Base-by-base conservation (phyloP, 2,113 vertebrate species). In the Stercorarius parasiticus region DNA sequence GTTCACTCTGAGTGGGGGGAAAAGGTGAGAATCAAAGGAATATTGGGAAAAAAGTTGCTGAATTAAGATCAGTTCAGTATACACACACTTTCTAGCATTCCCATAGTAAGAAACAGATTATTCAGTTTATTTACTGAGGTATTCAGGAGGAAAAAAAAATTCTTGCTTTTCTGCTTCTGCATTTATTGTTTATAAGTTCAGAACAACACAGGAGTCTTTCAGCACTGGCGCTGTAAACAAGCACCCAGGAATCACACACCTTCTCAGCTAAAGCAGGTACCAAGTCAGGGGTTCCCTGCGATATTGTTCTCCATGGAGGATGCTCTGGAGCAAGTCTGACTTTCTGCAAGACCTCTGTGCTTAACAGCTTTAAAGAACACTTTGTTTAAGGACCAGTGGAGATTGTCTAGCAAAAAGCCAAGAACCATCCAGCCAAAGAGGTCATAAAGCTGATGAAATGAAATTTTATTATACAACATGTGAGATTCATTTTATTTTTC, bases 61-160 rank as follows among this genome's bases (percentile, higher is more conserved):
- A 86, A 86, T 58, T 65, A 36, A 73, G 36, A 61, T 38, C 34
- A 88, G 29, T 42, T 82, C 23, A 73, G 13, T 27, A 65, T 58
- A 53, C 15, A 12, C 9, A 16, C 5, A 27, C 1, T 0, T 82
- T 59, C 26, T 26, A 86, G 36, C 38, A 49, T 56, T 80, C 8
- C 19, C 22, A 13, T 7, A 34, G 4, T 65, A 65, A 82, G 45
- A 80, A 52, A 65, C 4, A 36, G 19, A 58, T 6, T 0, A 0
- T 40, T 67, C 30, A 2, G 3, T 47, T 67, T 69, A 53, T 77
- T 86, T 76, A 72, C 21, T 56, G 66, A 78, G 15, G 11, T 61
- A 53, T 45, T 53, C 1, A 0, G 15, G 38, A 64, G 14, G 13
- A 23, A 25, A 58, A 76, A 61, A 56, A 73, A 59, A 4, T 0